Conservation (phyloP, 2,888 invertebrate genomes). For the Yponomeuta evonymella region DNA sequence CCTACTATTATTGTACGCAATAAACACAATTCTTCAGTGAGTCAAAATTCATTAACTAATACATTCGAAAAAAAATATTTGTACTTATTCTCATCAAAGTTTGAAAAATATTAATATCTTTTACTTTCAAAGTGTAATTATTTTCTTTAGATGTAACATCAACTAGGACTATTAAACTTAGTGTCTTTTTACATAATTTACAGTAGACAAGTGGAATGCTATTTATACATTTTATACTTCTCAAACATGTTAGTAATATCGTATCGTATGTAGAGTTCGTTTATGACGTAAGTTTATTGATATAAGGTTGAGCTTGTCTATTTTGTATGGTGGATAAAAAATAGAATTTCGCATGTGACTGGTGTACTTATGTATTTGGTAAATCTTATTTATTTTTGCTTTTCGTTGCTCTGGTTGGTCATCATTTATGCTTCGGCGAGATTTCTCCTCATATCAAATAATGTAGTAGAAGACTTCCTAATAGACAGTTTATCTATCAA, state of each 20-base stretch:
- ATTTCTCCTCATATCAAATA: conserved; percentile 15
- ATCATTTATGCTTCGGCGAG: conserved; percentile 15
- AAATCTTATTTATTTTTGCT: conserved; percentile 15
- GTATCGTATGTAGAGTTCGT: conserved; percentile 17
- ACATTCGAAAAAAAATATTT: background rate
- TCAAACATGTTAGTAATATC: conserved; percentile 15
- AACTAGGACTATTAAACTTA: conserved; percentile 21
- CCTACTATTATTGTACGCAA: no score
- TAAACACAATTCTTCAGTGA: no score
- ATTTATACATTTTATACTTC: conserved; percentile 12
- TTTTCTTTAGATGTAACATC: background rate
- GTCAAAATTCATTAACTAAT: no score
- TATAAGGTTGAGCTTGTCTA: background rate
- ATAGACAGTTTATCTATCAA: background rate
- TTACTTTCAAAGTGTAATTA: background rate
- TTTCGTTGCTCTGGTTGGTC: conserved; percentile 37
- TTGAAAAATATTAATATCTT: background rate
- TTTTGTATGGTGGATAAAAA: background rate
- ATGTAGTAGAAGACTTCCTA: conserved; percentile 15
- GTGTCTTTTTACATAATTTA: conserved; percentile 39
- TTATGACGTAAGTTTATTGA: background rate
- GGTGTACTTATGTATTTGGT: conserved; percentile 22
- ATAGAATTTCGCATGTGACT: conserved; percentile 8
- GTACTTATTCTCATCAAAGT: background rate
- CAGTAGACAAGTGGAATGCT: conserved; percentile 46